Conservation (phyloP, 2,797 vertebrate genomes). For the Acestrorhynchus altus region DNA sequence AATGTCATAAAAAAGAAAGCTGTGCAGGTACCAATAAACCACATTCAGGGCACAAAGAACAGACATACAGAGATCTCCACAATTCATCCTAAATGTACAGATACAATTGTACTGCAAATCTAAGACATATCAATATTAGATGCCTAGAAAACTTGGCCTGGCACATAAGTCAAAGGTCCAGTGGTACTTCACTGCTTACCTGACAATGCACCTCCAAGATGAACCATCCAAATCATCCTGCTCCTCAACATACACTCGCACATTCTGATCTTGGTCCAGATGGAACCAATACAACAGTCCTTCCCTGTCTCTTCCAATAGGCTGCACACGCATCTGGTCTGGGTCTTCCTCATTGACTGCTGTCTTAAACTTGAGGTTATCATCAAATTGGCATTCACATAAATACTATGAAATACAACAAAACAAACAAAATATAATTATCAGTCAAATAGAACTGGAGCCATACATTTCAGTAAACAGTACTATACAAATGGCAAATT, state of each 20-base stretch:
- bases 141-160: too few species aligned
- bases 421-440: background rate
- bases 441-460: too few species aligned
- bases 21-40: background rate
- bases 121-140: too few species aligned
- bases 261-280: constrained; percentile 94
- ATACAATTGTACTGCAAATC: too few species aligned
- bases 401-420: constrained; percentile 83
- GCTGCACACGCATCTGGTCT: constrained; percentile 94
- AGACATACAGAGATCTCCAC: background rate
- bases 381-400: constrained; percentile 98
- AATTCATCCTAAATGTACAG: too few species aligned
- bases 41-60: background rate
- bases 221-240: constrained; percentile 96
- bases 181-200: constrained; percentile 71
- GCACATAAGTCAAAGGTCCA: too few species aligned
- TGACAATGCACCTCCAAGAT: constrained; percentile 96
- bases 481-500: background rate
- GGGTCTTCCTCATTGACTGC: constrained; percentile 95
- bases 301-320: constrained; percentile 90
- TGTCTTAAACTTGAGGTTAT: constrained; percentile 97
- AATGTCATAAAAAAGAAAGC: background rate
- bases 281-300: constrained; percentile 98
- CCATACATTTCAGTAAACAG: too few species aligned
- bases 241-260: constrained; percentile 95